A percentile compares a stretch with the other conserved stretches of the same genome.
These are phyloP conservation scores for Lymantria dispar DNA, from an alignment of 2,888 invertebrate species.

Conservation along the genomic window DNA sequence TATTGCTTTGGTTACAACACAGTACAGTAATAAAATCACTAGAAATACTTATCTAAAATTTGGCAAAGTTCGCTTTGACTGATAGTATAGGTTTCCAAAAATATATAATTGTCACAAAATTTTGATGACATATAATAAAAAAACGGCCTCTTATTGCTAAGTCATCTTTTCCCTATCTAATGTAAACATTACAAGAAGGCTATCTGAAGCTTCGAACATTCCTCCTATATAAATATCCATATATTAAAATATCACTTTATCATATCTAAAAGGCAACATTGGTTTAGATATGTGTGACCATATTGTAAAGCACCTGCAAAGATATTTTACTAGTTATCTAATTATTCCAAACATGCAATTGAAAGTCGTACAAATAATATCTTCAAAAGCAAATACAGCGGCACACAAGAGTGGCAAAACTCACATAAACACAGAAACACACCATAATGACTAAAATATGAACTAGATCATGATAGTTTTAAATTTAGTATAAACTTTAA, in stretches of 20 bases:
- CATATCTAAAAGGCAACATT: constrained; percentile 81
- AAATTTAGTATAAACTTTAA: constrained; percentile 70
- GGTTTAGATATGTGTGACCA: constrained; percentile 76
- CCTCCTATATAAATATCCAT: constrained; percentile 61
- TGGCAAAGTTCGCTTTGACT: constrained; percentile 68
- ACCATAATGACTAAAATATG: constrained; percentile 79
- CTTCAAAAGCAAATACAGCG: constrained; percentile 71
- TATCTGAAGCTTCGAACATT: constrained; percentile 70
- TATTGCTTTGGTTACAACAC: constrained; percentile 81
- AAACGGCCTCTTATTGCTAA: constrained; percentile 56
- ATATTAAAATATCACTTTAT: constrained; percentile 69
- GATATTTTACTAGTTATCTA: constrained; percentile 67
- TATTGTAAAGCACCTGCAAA: constrained; percentile 77
- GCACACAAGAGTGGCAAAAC: constrained; percentile 67
- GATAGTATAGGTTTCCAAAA: constrained; percentile 68
- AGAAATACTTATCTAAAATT: constrained; percentile 74
- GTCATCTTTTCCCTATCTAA: constrained; percentile 56
- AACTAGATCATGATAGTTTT: constrained; percentile 75
- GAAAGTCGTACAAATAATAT: constrained; percentile 63
- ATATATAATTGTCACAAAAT: constrained; percentile 40
- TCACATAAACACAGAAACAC: constrained; percentile 76
- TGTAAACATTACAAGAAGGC: constrained; percentile 65
- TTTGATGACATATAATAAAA: constrained; percentile 50
- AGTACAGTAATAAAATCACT: constrained; percentile 69
- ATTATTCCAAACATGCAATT: constrained; percentile 69